Evolutionary conservation across 2,797 vertebrate genomes (phyloP), one percentile per base, ranked within the genome.

Genomic region (Melanotaenia boesemani): DNA sequence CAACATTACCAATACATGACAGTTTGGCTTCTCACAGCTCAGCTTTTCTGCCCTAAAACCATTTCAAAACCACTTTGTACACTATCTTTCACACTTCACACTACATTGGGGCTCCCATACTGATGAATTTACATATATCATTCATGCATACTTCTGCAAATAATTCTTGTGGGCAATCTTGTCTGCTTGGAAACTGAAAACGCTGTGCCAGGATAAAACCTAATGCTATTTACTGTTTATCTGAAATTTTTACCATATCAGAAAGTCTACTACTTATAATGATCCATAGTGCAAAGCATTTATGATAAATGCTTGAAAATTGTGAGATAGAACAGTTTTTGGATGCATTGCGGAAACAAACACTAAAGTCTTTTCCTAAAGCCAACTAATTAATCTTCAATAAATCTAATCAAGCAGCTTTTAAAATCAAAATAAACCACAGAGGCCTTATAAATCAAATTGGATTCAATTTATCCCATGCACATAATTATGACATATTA

Each of bases 1-100:
- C 82, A 80, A 78, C 74, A 74, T 60, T 74, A n/a, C 32, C 60
- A 61, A 81, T 74, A 86, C 22, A 9, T 67, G 44, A 60, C 67
- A 70, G 70, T 82, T 61, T 77, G 57, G 54, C 62, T 75, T 74
- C 55, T 48, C 41, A 24, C 44, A 22, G 63, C 77, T 81, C 72
- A 76, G 76, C 68, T 63, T 44, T 50, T 67, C 18, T 32, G 15
- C 48, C 28, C 26, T 63, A 63, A 60, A 70, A 54, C 67, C 63
- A 64, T 70, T 52, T 78, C 65, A 56, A 50, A n/a, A 30, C 59
- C 52, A 60, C 48, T 77, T 67, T 65, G 52, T 46, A 59, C 72
- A 52, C 65, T 44, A 77, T 74, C 67, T 39, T 36, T 63, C 26
- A 67, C 37, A 69, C 61, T 75, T 74, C 62, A 70, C 64, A 70